Evolutionary conservation across 2,797 vertebrate species (phyloP), one percentile per base, ranked within the genome.

Genomic region (Sebastes vulpes): DNA sequence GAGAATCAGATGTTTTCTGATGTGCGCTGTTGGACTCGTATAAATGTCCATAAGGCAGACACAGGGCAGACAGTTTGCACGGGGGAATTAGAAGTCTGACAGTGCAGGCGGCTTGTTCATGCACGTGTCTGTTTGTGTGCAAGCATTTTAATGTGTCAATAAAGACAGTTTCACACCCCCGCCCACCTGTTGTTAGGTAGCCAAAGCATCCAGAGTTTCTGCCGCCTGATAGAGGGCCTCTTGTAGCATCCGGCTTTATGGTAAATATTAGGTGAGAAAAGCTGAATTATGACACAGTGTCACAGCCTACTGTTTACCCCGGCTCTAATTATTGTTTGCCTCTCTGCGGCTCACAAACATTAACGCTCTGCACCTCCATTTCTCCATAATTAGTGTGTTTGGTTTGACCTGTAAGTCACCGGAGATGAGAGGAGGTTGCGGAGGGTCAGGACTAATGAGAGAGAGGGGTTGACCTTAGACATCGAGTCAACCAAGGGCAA

Each of bases 391-490:
- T 94, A 93, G 88, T 75, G 86, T 14, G 59, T 90, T 90, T 77
- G 81, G 81, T 82, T 87, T 86, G 92, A 93, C 93, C 90, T 5
- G 9, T 0, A 31, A 87, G 91, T 87, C 91, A 92, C 72, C 14
- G 12, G 63, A 89, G 88, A 92, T 92, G 92, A 94, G 89, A 89
- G 87, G 64, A 89, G 91, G 92, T 92, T 85, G 82, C 71, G 9
- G 20, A 50, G 85, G 91, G 90, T 94, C 89, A 87, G 61, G 79
- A 70, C 88, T 95, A 95, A 95, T 93, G 94, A 95, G 94, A 92
- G 90, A 85, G 79, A 83, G 77, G 81, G 90, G 77, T 83, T 61
- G 82, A 93, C 91, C 89, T 92, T 76, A 89, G 84, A 90, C 84
- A 68, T 18, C 18, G 50, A 89, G 84, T 92, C 86, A 90, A 81